These are phyloP conservation scores for Schrankia costaestrigalis DNA, from an alignment of 2,888 invertebrate genomes.

Conservation along the genomic window DNA sequence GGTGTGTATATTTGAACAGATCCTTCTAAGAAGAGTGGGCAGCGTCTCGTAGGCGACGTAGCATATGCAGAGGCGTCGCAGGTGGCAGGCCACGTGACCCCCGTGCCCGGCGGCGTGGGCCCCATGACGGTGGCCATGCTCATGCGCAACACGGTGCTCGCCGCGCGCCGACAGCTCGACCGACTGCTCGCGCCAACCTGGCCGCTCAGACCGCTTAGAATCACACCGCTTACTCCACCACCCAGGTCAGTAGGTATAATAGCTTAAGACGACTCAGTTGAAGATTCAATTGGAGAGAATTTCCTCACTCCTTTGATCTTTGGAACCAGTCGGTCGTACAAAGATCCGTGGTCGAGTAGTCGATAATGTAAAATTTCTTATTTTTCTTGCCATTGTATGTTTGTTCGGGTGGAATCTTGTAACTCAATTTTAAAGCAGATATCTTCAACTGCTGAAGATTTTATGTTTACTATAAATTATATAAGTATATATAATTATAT, in stretches of 20 bases:
- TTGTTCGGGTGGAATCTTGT: no score
- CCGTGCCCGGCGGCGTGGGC: slow-evolving; percentile 98
- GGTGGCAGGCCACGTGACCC: slow-evolving; percentile 94
- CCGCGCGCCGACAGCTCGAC: slow-evolving; percentile 85
- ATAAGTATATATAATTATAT: no score
- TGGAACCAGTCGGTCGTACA: slow-evolving; percentile 95
- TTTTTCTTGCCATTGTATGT: not conserved
- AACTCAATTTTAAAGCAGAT: no score
- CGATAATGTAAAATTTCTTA: slow-evolving; percentile 98
- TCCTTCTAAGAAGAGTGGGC: slow-evolving; percentile 87
- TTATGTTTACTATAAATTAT: no score
- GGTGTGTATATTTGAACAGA: slow-evolving; percentile 80
- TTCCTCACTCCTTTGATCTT: slow-evolving; percentile 88
- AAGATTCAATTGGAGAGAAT: slow-evolving; percentile 93
- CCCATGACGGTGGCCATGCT: slow-evolving; percentile 99
- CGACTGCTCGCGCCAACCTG: slow-evolving; percentile 83
- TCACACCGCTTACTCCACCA: slow-evolving; percentile 85
- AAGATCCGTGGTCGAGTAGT: slow-evolving; percentile 91
- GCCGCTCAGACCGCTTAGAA: slow-evolving; percentile 85
- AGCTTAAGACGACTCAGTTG: slow-evolving; percentile 85
- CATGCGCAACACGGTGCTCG: slow-evolving; percentile 95
- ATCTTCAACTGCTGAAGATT: no score
- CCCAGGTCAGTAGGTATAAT: slow-evolving; percentile 83
- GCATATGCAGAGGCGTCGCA: slow-evolving; percentile 89
- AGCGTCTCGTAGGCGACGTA: slow-evolving; percentile 96